phyloP scores from a whole-genome alignment of 2,797 vertebrate genomes.

The Trematomus bernacchii region DNA sequence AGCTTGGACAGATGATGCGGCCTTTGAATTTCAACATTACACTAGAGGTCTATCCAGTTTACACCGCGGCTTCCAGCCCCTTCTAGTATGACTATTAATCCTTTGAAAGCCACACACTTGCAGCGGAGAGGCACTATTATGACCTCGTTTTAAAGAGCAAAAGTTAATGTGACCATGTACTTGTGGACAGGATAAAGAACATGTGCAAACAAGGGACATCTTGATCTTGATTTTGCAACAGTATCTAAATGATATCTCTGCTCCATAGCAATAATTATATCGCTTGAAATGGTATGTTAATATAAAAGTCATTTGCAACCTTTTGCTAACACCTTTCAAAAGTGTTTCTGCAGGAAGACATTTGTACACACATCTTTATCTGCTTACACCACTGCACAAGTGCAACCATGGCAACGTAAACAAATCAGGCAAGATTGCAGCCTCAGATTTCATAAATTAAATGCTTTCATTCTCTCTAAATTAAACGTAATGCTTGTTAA shows the following conservation, averaged over 20 bases:
- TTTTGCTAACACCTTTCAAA: not conserved
- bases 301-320: not conserved
- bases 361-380: conserved; percentile 21
- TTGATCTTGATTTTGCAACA: too few relatives aligned
- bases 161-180: conserved; percentile 46
- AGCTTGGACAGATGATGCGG: conserved; percentile 61
- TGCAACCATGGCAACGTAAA: conserved; percentile 49
- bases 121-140: conserved; percentile 1
- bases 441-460: conserved; percentile 35
- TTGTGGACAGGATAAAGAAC: conserved; percentile 15
- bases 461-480: conserved; percentile 32
- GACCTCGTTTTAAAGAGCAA: conserved; percentile 57
- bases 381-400: conserved; percentile 11
- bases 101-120: conserved; percentile 23
- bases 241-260: not conserved
- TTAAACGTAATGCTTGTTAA: conserved; percentile 35
- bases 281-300: not conserved
- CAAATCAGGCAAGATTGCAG: conserved; percentile 21
- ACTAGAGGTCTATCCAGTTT: conserved; percentile 35
- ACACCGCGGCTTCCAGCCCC: conserved; percentile 23
- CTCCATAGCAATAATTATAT: not conserved
- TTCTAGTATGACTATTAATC: conserved; percentile 51
- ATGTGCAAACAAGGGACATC: not conserved
- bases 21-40: conserved; percentile 42
- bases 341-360: not conserved